Conservation (phyloP, 2,797 vertebrate genomes). For the Parotocinclus haroldoi region DNA sequence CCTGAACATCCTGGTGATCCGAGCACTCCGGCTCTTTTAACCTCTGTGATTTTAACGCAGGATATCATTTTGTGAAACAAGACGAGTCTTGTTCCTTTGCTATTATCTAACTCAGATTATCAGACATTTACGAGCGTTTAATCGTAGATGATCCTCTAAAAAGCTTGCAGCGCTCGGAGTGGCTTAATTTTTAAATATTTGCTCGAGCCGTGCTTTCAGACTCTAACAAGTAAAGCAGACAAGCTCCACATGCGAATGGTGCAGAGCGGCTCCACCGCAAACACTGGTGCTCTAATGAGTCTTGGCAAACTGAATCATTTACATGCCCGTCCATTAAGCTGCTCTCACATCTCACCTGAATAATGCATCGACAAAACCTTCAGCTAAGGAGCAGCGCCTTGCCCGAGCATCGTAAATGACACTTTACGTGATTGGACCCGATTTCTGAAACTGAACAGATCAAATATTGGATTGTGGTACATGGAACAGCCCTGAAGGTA, state of each 20-base stretch:
- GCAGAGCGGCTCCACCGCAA: not conserved
- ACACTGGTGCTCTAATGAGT: constrained; percentile 11
- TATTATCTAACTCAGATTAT: constrained; percentile 6
- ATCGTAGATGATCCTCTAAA: constrained; percentile 22
- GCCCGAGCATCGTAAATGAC: constrained; percentile 38
- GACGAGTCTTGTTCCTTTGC: not conserved
- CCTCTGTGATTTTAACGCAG: too few species aligned
- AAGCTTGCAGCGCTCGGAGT: not conserved
- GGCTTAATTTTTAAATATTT: constrained; percentile 28
- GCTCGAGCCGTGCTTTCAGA: constrained; percentile 3
- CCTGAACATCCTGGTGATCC: too few species aligned
- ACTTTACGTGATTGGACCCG: constrained; percentile 27
- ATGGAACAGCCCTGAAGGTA: constrained; percentile 15
- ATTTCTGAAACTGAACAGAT: constrained; percentile 37
- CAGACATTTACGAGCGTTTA: constrained; percentile 5
- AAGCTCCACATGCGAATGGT: constrained; percentile 14
- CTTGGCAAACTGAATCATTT: constrained; percentile 41
- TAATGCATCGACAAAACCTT: constrained; percentile 44
- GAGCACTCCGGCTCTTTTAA: too few species aligned
- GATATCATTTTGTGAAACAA: not conserved
- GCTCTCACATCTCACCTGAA: constrained; percentile 34
- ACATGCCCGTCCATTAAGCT: constrained; percentile 38
- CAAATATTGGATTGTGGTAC: constrained; percentile 21
- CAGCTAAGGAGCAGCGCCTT: constrained; percentile 41
- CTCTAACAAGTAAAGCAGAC: not conserved